Evolutionary conservation across 1,140 invertebrate species (phyloP).

Genomic region (Steinernema feltiae): DNA sequence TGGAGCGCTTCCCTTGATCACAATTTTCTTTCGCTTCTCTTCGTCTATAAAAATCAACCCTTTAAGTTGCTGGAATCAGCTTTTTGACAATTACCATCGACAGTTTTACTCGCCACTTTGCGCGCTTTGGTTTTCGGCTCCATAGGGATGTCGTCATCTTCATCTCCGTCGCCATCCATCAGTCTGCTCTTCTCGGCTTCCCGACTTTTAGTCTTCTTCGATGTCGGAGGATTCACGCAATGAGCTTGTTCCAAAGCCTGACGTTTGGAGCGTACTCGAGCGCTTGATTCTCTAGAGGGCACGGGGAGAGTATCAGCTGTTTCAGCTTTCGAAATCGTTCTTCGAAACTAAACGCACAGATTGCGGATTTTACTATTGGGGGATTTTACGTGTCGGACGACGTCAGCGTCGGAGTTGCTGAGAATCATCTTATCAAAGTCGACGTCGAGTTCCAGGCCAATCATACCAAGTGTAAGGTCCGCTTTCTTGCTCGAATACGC

Average conservation of each 20-base stretch:
- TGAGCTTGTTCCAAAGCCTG: not conserved
- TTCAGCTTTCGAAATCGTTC: not conserved
- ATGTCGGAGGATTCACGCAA: no score
- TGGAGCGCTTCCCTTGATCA: slow-evolving; percentile 59
- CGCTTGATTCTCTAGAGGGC: not conserved
- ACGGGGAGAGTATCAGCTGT: not conserved
- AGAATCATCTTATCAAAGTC: not conserved
- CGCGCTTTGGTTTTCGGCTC: not conserved
- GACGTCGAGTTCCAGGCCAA: not conserved
- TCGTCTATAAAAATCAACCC: not conserved
- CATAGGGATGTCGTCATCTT: not conserved
- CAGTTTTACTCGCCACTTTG: not conserved
- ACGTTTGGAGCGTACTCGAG: not conserved
- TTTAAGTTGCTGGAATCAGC: not conserved
- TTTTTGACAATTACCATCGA: no score
- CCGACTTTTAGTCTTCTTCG: not conserved
- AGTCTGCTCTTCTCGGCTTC: not conserved
- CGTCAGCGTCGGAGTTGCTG: not conserved
- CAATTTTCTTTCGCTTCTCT: not conserved
- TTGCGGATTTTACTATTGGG: not conserved
- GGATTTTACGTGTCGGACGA: not conserved
- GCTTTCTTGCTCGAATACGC: not conserved
- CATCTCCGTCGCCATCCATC: not conserved
- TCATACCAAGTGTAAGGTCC: not conserved
- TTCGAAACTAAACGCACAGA: not conserved